Conservation (phyloP, 1,140 invertebrate genomes). For the Akabosia matsudoensis region DNA sequence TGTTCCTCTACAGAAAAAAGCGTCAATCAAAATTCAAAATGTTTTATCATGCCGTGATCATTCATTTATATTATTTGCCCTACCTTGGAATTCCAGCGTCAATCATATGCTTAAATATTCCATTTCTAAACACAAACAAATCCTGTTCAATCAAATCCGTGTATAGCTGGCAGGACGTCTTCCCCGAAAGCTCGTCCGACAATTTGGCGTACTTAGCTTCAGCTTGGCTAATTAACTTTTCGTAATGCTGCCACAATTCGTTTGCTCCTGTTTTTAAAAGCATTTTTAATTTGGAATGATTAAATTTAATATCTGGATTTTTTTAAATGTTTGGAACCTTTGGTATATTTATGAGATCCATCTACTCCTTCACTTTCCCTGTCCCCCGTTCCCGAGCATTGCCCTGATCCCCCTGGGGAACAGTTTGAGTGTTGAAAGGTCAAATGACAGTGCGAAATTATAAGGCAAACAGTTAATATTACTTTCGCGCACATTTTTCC, state of each 20-base stretch:
- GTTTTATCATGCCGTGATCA: too few species aligned
- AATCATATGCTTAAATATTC: conserved; percentile 66
- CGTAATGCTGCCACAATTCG: conserved; percentile 17
- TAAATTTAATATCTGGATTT: not conserved
- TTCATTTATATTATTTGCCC: too few species aligned
- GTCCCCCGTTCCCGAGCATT: not conserved
- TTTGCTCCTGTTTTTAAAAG: not conserved
- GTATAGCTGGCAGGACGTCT: conserved; percentile 55
- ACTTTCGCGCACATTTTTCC: too few species aligned
- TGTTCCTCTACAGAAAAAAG: conserved; percentile 60
- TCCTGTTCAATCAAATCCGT: conserved; percentile 64
- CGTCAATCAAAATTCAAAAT: not conserved
- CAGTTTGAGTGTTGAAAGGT: not conserved
- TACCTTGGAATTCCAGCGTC: conserved; percentile 59
- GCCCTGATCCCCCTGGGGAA: not conserved
- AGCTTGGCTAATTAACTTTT: not conserved
- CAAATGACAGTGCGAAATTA: too few species aligned
- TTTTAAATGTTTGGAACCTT: not conserved
- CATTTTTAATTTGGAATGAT: not conserved
- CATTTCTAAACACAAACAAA: conserved; percentile 65
- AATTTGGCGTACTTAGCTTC: not conserved
- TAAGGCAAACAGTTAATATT: too few species aligned
- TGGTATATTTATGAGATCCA: not conserved
- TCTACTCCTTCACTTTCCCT: not conserved
- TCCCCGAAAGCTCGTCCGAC: not conserved